Conservation (phyloP, 92 coral and sea anemone genomes). For the Diadumene lineata region DNA sequence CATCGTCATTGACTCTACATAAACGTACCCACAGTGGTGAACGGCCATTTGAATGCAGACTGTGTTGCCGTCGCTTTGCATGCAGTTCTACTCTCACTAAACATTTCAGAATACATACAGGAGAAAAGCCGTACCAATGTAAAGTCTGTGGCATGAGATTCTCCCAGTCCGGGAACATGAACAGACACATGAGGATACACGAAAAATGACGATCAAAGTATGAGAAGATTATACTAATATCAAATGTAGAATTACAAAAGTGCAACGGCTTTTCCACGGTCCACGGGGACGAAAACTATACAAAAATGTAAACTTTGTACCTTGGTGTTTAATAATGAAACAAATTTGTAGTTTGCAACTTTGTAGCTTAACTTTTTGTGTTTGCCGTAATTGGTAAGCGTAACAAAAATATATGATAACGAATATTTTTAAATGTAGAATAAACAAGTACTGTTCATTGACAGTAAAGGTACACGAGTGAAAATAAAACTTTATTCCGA, state of each 20-base stretch:
- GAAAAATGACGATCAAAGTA: background rate
- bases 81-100: constrained; percentile 72
- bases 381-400: too few species aligned
- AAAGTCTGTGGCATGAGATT: constrained; percentile 52
- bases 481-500: too few species aligned
- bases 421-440: too few species aligned
- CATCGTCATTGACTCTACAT: constrained; percentile 58
- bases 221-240: background rate
- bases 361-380: too few species aligned
- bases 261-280: too few species aligned
- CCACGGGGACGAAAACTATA: too few species aligned
- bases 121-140: constrained; percentile 60
- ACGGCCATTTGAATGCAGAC: constrained; percentile 44
- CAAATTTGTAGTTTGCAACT: too few species aligned
- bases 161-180: constrained; percentile 62
- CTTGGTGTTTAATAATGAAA: too few species aligned
- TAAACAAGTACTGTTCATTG: too few species aligned
- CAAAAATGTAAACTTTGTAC: too few species aligned
- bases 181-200: constrained; percentile 50
- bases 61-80: constrained; percentile 61
- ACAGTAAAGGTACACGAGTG: too few species aligned
- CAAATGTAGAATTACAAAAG: background rate
- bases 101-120: constrained; percentile 60
- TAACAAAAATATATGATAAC: too few species aligned
- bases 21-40: constrained; percentile 62